Base-by-base conservation (phyloP, 2,888 invertebrate genomes). In the Unio delphinus region DNA sequence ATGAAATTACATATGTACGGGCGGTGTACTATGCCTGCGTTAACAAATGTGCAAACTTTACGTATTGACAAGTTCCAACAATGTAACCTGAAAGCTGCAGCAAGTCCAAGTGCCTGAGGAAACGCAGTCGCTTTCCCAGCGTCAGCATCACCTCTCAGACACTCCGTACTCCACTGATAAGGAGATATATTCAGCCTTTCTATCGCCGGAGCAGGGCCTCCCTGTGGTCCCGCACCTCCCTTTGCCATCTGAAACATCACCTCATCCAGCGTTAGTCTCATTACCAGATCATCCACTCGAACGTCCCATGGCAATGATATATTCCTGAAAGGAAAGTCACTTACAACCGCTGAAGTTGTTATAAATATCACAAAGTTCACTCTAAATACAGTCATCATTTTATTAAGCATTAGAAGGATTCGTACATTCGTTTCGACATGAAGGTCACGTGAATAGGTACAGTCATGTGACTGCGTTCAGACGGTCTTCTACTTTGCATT, bases 121-220 rank as follows among this genome's bases (percentile, higher is more conserved):
- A 89, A 89, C 2, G 86, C 80, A 5, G 89, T 89, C 4, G 88
- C 87, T 56, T 83, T 76, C 6, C 87, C 88, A 3, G 86, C 83
- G 15, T 72, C 61, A 1, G 82, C 86, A 57, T 85, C 87, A 5
- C 88, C 88, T 17, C 86, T 71, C n/a, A 88, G 75, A 78, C 89
- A 89, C 70, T 89, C 89, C 6, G 87, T 84, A 66, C 84, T 83
- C 86, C 86, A 89, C 26, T 81, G 78, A 69, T 87, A 88, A 0
- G 87, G 86, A n/a, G 75, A 74, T 28, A 89, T 81, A 20, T 84
- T 83, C n/a, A 88, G 80, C 28, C 87, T 76, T 0, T 74, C 63
- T 55, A 88, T 85, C 8, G 83, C 80, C 28, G 87, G 87, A 17
- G 87, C 84, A 3, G 85, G 84, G 11, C 84, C 83, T 1, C 80